phyloP scores from a whole-genome alignment of 2,888 invertebrate species.

The Erannis defoliaria region DNA sequence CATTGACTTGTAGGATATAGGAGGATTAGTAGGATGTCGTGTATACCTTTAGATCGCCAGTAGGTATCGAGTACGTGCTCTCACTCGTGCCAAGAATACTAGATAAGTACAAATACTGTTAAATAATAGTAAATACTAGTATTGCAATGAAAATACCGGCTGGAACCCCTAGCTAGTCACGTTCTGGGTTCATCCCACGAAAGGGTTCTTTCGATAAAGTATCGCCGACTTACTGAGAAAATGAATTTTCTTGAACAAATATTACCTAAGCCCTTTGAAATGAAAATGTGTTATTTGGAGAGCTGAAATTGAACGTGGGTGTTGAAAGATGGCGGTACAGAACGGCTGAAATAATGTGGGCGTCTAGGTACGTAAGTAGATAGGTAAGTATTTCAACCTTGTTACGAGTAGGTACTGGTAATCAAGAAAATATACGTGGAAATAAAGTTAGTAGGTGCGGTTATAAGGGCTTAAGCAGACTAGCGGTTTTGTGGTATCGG shows the following conservation, averaged over 20 bases:
- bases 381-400: conserved; percentile 1
- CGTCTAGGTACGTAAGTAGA: background rate
- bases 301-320: conserved; percentile 32
- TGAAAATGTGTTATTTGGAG: conserved; percentile 39
- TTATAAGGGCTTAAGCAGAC: too few species aligned
- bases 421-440: background rate
- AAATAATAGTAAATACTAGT: background rate
- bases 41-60: too few species aligned
- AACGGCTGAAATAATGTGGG: conserved; percentile 14
- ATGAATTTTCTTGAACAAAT: conserved; percentile 40
- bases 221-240: conserved; percentile 34
- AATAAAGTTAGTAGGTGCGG: too few species aligned
- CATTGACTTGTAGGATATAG: too few species aligned
- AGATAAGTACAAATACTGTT: background rate
- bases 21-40: too few species aligned
- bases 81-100: background rate
- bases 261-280: conserved; percentile 39
- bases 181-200: conserved; percentile 25
- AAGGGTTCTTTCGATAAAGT: conserved; percentile 35
- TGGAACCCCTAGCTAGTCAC: conserved; percentile 18
- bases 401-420: background rate
- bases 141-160: background rate
- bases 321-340: conserved; percentile 10
- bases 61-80: too few species aligned
- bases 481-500: too few species aligned